phyloP scores from a whole-genome alignment of 2,113 vertebrate species.

The Agelaius phoeniceus region DNA sequence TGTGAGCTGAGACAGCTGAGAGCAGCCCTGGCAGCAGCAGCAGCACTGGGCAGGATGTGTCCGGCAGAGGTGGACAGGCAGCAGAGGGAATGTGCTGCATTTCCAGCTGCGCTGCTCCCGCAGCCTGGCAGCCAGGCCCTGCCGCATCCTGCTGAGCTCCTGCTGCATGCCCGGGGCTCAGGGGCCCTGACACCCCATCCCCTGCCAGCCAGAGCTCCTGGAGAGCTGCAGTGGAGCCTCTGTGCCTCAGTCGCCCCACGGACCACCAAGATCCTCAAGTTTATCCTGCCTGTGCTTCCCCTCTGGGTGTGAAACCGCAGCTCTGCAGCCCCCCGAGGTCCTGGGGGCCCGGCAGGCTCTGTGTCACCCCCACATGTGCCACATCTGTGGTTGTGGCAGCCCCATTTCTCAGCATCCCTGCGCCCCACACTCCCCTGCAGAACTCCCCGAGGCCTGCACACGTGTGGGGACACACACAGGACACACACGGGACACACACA shows the following conservation, averaged over 20 bases:
- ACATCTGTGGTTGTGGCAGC: fast-evolving
- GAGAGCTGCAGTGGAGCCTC: background rate
- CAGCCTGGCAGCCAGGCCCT: background rate
- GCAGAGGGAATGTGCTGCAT: background rate
- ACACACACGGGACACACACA: background rate
- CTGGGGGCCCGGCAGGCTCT: background rate
- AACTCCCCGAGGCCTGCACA: background rate
- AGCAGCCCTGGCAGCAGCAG: fast-evolving
- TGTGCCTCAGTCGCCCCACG: fast-evolving
- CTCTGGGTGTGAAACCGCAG: fast-evolving
- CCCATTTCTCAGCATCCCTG: fast-evolving
- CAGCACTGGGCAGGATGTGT: background rate
- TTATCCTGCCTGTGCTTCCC: fast-evolving
- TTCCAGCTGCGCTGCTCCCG: background rate
- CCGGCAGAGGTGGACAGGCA: background rate
- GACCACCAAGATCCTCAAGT: background rate
- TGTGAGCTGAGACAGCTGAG: background rate
- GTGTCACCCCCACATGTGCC: fast-evolving
- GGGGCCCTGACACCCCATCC: background rate
- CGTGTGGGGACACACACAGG: fast-evolving
- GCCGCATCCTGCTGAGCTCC: background rate
- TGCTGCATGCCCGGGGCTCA: background rate
- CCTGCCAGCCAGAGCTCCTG: background rate
- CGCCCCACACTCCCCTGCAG: background rate
- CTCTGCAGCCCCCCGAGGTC: background rate